Percentiles rank a stretch among this genome's conserved stretches.
phyloP scores from a whole-genome alignment of 2,797 vertebrate species.

The Chelidonichthys spinosus region DNA sequence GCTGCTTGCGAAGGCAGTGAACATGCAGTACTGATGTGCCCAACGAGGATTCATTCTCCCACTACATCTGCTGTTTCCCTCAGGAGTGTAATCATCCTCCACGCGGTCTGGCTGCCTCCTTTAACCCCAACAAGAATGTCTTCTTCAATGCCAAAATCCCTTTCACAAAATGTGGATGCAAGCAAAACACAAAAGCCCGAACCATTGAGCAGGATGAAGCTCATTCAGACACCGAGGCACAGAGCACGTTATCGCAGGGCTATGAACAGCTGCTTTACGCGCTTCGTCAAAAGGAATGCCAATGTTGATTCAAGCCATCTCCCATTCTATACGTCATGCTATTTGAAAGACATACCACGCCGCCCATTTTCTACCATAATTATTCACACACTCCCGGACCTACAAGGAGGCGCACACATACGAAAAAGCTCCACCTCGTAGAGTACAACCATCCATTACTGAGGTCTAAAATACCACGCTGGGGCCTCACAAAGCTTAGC shows the following conservation, averaged over 20 bases:
- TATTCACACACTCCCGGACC: slow-evolving; percentile 49
- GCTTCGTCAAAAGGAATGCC: slow-evolving; percentile 61
- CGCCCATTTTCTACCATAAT: slow-evolving; percentile 64
- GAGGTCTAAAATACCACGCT: slow-evolving; percentile 75
- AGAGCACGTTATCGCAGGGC: slow-evolving; percentile 50
- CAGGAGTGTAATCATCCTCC: slow-evolving; percentile 70
- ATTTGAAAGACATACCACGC: slow-evolving; percentile 51
- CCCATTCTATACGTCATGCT: slow-evolving; percentile 64
- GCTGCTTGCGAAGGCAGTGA: slow-evolving; percentile 30
- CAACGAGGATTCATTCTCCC: slow-evolving; percentile 51
- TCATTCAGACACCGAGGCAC: slow-evolving; percentile 52
- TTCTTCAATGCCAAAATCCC: slow-evolving; percentile 54
- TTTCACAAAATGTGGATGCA: slow-evolving; percentile 62
- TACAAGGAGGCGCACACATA: slow-evolving; percentile 39
- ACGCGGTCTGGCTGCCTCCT: slow-evolving; percentile 66
- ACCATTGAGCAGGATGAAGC: slow-evolving; percentile 40
- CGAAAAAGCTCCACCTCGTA: slow-evolving; percentile 65
- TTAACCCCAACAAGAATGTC: slow-evolving; percentile 65
- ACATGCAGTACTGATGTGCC: slow-evolving; percentile 52
- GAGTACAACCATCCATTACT: slow-evolving; percentile 74
- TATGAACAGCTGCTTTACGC: slow-evolving; percentile 56
- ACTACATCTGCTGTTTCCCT: slow-evolving; percentile 60
- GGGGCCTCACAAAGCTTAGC: slow-evolving; percentile 59
- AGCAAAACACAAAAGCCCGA: slow-evolving; percentile 49
- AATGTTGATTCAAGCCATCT: slow-evolving; percentile 67